Base-by-base conservation (phyloP, 2,797 vertebrate genomes). In the Sebastes hubbsi region DNA sequence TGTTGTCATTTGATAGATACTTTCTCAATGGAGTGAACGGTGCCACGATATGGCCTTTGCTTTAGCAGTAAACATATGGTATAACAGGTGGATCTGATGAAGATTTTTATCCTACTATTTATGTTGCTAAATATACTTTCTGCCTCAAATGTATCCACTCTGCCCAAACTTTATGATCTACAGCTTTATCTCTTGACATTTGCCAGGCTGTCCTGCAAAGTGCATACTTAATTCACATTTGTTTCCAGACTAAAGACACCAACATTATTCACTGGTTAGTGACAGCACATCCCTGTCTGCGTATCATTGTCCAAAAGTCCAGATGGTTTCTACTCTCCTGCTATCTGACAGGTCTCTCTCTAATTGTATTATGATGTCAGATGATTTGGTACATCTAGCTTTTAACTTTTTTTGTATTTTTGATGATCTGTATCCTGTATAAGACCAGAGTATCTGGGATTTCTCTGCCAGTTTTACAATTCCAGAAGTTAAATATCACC, bases 311-410 rank as follows among this genome's bases (percentile, higher is more conserved):
- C 61, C 60, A 59, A 56, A 62, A 72, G 38, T 65, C 72, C 84
- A 78, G 83, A 89, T 81, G 77, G 69, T 82, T 66, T 74, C 68
- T 14, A 22, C 32, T 54, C 11, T 61, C 18, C 12, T 27, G 20
- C 52, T 78, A 55, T 81, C 52, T 59, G 56, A 60, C 34, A 69
- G 59, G 49, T 73, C 72, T 78, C 66, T 58, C 22, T 78, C 24
- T 88, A 78, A 87, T 85, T 83, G 61, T 52, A 80, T 90, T 77
- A 77, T 16, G 55, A 46, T 78, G 54, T 77, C 36, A 84, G 67
- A 82, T 81, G 63, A 68, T 77, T 87, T 30, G 9, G 14, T 58
- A 27, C 20, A 63, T 68, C 25, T 13, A 2, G 2, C 38, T 68
- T 30, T 73, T 72, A 56, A 58, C 18, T 14, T 1, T 38, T 38